Conservation (phyloP, 2,797 vertebrate genomes). For the Enteromius afrohamiltoni region DNA sequence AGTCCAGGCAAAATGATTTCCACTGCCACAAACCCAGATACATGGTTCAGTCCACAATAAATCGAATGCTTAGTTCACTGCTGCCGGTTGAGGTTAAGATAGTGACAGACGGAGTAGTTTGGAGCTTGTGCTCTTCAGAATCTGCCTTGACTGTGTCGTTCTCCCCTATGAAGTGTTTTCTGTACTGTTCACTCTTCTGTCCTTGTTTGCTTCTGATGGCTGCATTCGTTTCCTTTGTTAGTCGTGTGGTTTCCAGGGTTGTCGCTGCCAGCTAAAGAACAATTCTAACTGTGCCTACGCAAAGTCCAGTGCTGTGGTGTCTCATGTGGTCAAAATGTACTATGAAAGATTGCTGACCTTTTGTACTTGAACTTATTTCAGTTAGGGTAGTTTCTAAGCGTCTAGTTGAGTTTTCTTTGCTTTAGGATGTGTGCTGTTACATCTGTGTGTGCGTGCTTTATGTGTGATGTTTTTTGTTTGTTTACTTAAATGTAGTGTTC, state of each 20-base stretch:
- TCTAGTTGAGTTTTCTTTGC: conserved; percentile 54
- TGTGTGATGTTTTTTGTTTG: conserved; percentile 57
- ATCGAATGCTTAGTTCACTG: conserved; percentile 19
- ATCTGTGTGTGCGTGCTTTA: conserved; percentile 55
- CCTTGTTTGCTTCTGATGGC: conserved; percentile 77
- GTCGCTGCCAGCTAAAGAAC: conserved; percentile 74
- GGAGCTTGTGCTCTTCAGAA: conserved; percentile 70
- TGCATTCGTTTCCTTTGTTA: conserved; percentile 78
- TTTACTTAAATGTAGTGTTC: conserved; percentile 43
- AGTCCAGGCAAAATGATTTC: conserved; percentile 82
- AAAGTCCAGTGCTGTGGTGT: conserved; percentile 77
- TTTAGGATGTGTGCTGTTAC: conserved; percentile 62
- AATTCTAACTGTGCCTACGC: conserved; percentile 81
- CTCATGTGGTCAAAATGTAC: conserved; percentile 55
- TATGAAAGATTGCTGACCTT: background rate
- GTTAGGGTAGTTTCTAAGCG: conserved; percentile 33
- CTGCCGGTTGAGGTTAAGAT: conserved; percentile 16
- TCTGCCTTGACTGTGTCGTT: conserved; percentile 80
- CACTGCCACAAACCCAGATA: conserved; percentile 64
- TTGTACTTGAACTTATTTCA: conserved; percentile 25
- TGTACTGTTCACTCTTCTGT: conserved; percentile 76
- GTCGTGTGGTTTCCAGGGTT: conserved; percentile 79
- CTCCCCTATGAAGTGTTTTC: conserved; percentile 73
- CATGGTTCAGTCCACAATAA: conserved; percentile 72
- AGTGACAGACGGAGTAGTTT: conserved; percentile 31